These are phyloP conservation scores for Calypte anna DNA, from an alignment of 2,113 vertebrate genomes.

Conservation along the genomic window DNA sequence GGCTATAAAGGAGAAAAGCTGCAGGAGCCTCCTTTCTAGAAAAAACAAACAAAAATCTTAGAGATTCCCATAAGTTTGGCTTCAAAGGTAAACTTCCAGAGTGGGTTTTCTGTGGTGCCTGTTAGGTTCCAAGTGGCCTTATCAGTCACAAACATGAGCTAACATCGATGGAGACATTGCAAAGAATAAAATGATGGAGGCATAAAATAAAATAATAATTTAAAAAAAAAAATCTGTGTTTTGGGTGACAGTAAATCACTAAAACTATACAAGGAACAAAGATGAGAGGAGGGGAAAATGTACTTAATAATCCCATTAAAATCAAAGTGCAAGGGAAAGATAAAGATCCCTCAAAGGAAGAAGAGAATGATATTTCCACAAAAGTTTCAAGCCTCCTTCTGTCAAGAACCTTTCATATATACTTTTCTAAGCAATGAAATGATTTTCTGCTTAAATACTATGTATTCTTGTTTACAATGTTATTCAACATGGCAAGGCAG, in stretches of 20 bases:
- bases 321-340: neutral
- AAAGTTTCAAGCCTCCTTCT: neutral
- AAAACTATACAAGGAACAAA: neutral
- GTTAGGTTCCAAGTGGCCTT: neutral
- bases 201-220: neutral
- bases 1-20: neutral
- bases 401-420: neutral
- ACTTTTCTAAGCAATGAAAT: neutral
- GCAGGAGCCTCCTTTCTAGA: neutral
- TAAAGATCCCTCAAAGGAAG: neutral
- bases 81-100: neutral
- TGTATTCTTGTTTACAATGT: neutral
- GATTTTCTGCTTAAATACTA: neutral
- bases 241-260: neutral
- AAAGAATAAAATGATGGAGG: neutral
- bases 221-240: neutral
- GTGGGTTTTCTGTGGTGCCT: neutral
- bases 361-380: neutral
- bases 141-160: neutral
- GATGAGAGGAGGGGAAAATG: neutral
- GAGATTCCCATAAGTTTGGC: neutral
- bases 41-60: neutral
- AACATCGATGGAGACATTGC: neutral
- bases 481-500: neutral
- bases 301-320: neutral